Evolutionary conservation across 2,888 invertebrate species (phyloP), one percentile per base, ranked within the genome.

Genomic region (Nemotelus nigrinus): DNA sequence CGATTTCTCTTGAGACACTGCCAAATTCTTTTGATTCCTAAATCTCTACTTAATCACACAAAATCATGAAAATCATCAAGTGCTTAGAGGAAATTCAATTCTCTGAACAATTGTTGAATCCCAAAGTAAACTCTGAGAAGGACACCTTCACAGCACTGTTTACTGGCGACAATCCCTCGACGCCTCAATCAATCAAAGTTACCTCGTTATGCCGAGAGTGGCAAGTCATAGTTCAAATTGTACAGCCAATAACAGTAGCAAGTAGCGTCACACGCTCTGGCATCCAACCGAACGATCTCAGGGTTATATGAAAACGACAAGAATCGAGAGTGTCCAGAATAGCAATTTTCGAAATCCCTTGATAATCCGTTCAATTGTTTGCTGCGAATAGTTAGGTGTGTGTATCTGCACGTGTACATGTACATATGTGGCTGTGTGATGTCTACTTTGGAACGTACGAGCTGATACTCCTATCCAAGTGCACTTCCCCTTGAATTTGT

Each of bases 211-310:
- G 57, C 55, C 57, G 55, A 71, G 43, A 71, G 57, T 71, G 25
- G 71, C 55, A 58, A 71, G 71, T 71, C 71, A 71, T 71, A 71
- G 71, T 71, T 71, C 71, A 71, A 71, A 71, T 71, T 71, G 57
- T 57, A 71, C 45, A 25, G 43, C 55, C 55, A 57, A 58, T 71
- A 71, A 71, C 41, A 47, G 10, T n/a, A 8, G 44, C 53, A 7
- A 8, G n/a, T 55, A 3, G 7, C 68, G 45, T 43, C 63, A 63
- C 63, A 63, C 63, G 63, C 43, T 43, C 63, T 25, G 25, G 25
- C n/a, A 68, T 5, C 5, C 39, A 68, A 68, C 43, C 45, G 25
- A 8, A 39, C 67, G 39, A 5, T 60, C 41, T 3, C 10, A 25
- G n/a, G 67, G 39, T 41, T 25, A 68, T 48, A 48, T 68, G 67